Base-by-base conservation (phyloP, 2,797 vertebrate species). In the Enteromius radiatus region DNA sequence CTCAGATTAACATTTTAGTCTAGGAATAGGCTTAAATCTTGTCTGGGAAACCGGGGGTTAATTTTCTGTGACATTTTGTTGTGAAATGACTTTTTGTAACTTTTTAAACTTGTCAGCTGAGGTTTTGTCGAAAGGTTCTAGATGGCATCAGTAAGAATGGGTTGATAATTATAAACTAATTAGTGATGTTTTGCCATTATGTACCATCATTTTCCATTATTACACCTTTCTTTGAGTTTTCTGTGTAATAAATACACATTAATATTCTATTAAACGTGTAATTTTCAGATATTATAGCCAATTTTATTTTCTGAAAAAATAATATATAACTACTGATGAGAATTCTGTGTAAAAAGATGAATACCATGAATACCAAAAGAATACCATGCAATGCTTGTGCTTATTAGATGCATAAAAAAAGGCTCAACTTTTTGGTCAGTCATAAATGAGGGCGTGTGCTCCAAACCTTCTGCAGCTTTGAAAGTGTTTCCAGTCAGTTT, bases 381-480 rank as follows among this genome's bases (percentile, higher is more conserved):
- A 49, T 33, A 49, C 10, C 19, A 38, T 52, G 3, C 43, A 23
- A 31, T 23, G 7, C 21, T 12, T 77, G 63, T 84, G 69, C 78
- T 84, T 79, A 59, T 74, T 83, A 78, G 61, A 75, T 85, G 79
- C 68, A 70, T 81, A 21, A 21, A 81, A 69, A 79, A 64, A 70
- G 59, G 67, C 76, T 67, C 28, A 63, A 43, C 67, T 76, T 75
- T 83, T 84, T 21, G 68, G 81, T 76, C 83, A 76, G 77, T 84
- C 73, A 75, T 86, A 78, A 83, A 85, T 23, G 59, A 67, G 77
- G 64, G 71, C 59, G 52, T 69, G 77, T 73, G 67, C 59, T 69
- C 65, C 54, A 73, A 76, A 77, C 80, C 83, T 76, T 86, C 83
- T 88, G 83, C 31, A 26, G 74, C 43, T 81, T 81, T 84, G 77